A percentile compares a stretch with the other conserved stretches of the same genome.
phyloP scores from a whole-genome alignment of 2,113 vertebrate genomes.

The Ia io region DNA sequence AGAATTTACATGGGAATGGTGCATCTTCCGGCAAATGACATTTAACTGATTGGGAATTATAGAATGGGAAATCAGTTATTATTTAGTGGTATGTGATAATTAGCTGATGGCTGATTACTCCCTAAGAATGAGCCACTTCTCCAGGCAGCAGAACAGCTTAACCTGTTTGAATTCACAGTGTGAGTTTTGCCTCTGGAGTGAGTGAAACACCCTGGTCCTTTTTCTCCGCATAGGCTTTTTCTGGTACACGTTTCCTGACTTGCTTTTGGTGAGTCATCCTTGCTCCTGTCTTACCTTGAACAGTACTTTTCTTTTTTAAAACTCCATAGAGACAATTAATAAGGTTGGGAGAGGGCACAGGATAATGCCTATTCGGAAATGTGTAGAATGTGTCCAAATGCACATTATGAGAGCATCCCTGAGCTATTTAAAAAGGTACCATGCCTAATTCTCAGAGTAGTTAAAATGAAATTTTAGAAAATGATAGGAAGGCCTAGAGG shows the following conservation, averaged over 20 bases:
- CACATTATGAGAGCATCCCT: neutral
- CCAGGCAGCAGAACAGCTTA: neutral
- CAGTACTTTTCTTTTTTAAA: neutral
- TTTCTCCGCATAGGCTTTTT: neutral
- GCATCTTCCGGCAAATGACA: neutral
- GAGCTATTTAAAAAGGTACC: neutral
- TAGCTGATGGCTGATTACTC: neutral
- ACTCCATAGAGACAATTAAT: neutral
- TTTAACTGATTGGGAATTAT: neutral
- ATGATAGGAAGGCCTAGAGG: neutral
- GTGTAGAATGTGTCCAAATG: neutral
- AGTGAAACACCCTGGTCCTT: neutral
- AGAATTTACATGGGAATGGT: neutral
- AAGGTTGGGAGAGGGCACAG: neutral
- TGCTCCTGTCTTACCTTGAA: neutral
- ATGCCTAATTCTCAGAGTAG: neutral
- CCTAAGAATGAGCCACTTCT: neutral
- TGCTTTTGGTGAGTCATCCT: neutral
- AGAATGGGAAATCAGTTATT: neutral
- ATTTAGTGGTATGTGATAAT: neutral
- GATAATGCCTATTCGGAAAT: neutral
- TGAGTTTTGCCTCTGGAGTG: neutral
- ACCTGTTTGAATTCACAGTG: neutral
- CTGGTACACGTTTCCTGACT: neutral
- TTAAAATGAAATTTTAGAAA: conserved; percentile 16